Conservation (phyloP, 2,113 vertebrate genomes). For the Callipepla squamata region DNA sequence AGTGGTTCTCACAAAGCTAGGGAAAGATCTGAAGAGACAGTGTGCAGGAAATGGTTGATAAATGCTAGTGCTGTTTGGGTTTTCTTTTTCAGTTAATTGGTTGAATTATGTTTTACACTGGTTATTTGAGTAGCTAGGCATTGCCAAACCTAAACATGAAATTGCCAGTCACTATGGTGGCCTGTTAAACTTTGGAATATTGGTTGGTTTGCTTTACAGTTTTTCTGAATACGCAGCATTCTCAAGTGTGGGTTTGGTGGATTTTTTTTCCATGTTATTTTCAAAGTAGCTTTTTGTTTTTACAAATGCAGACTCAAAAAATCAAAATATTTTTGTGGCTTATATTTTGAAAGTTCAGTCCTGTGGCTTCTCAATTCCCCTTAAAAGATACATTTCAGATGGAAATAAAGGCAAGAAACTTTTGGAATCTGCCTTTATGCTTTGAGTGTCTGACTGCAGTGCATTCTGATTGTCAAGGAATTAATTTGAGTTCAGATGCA, state of each 20-base stretch:
- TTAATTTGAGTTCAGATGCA: neutral
- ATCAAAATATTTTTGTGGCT: neutral
- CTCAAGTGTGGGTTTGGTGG: neutral
- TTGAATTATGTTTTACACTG: neutral
- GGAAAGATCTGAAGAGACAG: conserved; percentile 10
- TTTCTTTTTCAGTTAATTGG: neutral
- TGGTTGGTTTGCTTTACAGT: neutral
- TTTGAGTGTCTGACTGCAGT: neutral
- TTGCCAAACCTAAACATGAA: neutral
- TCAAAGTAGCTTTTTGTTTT: neutral
- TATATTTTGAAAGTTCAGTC: neutral
- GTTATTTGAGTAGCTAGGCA: neutral
- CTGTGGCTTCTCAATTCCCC: neutral
- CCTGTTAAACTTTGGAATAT: neutral
- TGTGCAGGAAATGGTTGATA: neutral
- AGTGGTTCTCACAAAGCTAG: conserved; percentile 7
- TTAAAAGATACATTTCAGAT: neutral
- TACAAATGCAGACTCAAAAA: neutral
- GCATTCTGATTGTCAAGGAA: neutral
- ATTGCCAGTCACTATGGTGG: neutral
- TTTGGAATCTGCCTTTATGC: neutral
- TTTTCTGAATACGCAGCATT: neutral
- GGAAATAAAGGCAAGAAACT: neutral
- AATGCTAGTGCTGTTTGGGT: neutral
- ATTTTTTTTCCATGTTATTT: neutral